Conservation (phyloP, 2,888 invertebrate species). For the Dryobota labecula region DNA sequence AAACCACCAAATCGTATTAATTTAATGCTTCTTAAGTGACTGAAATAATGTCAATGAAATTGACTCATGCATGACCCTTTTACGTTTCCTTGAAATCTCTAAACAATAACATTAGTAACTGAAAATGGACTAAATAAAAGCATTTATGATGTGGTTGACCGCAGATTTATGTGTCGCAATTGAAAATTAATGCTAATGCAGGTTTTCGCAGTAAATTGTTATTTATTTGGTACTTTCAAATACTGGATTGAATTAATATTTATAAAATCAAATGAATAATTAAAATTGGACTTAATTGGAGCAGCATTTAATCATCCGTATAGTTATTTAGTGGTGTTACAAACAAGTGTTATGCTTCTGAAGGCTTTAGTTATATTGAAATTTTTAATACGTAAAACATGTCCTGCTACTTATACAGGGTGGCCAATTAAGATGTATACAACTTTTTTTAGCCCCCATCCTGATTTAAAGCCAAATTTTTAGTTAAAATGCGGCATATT, state of each 20-base stretch:
- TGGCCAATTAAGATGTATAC: too few relatives aligned
- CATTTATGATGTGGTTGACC: slow-evolving; percentile 30
- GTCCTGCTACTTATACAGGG: too few relatives aligned
- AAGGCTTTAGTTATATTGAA: background rate
- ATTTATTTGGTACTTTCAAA: slow-evolving; percentile 21
- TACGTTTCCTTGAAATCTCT: slow-evolving; percentile 44
- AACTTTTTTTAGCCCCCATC: too few relatives aligned
- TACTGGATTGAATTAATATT: slow-evolving; percentile 1
- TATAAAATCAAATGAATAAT: slow-evolving; percentile 25
- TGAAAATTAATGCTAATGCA: slow-evolving; percentile 9
- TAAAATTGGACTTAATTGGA: background rate
- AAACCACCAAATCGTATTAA: slow-evolving; percentile 22
- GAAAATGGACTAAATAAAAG: slow-evolving; percentile 31
- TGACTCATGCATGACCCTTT: slow-evolving; percentile 45
- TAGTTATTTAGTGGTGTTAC: background rate
- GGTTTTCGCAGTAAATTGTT: slow-evolving; percentile 1
- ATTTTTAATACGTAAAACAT: background rate
- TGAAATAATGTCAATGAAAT: slow-evolving; percentile 29
- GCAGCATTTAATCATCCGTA: background rate
- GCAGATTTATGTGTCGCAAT: slow-evolving; percentile 23
- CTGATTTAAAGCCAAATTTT: too few relatives aligned
- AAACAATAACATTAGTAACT: slow-evolving; percentile 38
- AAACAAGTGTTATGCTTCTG: background rate
- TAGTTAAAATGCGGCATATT: too few relatives aligned
- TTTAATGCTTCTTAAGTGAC: slow-evolving; percentile 11